These are phyloP conservation scores for Plotosus lineatus DNA, from an alignment of 2,113 vertebrate genomes.

Conservation along the genomic window DNA sequence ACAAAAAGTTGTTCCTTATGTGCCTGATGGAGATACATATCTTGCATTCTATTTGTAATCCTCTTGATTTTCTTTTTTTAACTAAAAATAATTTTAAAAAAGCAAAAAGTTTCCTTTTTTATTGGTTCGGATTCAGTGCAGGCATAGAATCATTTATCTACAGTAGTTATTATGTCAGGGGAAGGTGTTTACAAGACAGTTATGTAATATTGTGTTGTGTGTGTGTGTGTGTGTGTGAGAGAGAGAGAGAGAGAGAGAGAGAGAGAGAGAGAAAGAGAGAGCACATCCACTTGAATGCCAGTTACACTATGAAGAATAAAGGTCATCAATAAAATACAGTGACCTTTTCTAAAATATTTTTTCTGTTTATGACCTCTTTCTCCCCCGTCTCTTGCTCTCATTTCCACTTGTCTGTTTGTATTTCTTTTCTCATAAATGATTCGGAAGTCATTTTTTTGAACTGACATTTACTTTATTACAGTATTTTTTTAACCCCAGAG, in stretches of 20 bases:
- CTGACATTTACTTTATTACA: neutral
- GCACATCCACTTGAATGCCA: constrained; percentile 38
- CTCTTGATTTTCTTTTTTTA: too few relatives aligned
- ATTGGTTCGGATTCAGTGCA: too few relatives aligned
- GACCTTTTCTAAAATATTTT: constrained; percentile 6
- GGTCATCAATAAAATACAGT: neutral
- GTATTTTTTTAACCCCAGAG: neutral
- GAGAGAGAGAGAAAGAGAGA: neutral
- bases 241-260: neutral
- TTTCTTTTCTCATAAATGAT: neutral
- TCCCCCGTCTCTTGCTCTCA: too few relatives aligned
- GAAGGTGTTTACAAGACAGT: too few relatives aligned
- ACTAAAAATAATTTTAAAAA: too few relatives aligned
- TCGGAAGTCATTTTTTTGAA: constrained; percentile 4
- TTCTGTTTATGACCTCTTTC: neutral
- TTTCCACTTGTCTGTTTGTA: neutral
- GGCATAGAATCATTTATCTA: too few relatives aligned
- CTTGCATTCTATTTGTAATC: too few relatives aligned
- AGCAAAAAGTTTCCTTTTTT: too few relatives aligned
- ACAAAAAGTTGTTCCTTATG: too few relatives aligned
- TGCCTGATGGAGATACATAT: too few relatives aligned
- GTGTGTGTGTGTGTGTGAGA: constrained; percentile 60
- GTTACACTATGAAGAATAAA: constrained; percentile 12
- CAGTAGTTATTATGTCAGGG: too few relatives aligned
- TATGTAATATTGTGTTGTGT: too few relatives aligned